phyloP scores from a whole-genome alignment of 2,888 invertebrate species.

The Trissonchulus sp. region DNA sequence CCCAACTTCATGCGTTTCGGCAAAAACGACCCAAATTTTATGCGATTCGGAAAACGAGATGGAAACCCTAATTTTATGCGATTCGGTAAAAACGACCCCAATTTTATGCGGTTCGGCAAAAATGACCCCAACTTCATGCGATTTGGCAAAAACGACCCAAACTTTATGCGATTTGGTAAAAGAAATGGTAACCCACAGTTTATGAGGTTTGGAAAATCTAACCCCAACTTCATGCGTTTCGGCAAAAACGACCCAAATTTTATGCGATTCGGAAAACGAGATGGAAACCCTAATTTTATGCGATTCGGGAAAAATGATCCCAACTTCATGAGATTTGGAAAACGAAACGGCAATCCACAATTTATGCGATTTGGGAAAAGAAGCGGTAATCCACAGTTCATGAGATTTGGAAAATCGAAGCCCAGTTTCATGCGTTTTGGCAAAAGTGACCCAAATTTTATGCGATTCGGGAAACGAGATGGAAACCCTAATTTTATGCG shows the following conservation, averaged over 20 bases:
- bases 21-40: slow-evolving; percentile 35
- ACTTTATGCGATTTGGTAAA: slow-evolving; percentile 28
- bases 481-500: slow-evolving; percentile 20
- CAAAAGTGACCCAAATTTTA: slow-evolving; percentile 26
- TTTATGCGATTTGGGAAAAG: slow-evolving; percentile 19
- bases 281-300: slow-evolving; percentile 46
- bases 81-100: slow-evolving; percentile 44
- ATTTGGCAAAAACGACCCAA: slow-evolving; percentile 23
- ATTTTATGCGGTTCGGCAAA: slow-evolving; percentile 48
- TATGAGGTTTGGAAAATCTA: slow-evolving; percentile 46
- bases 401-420: slow-evolving; percentile 42
- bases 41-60: neutral
- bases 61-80: slow-evolving; percentile 43
- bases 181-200: slow-evolving; percentile 43
- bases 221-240: slow-evolving; percentile 44
- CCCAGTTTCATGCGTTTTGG: slow-evolving; percentile 34
- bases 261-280: slow-evolving; percentile 24
- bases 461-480: slow-evolving; percentile 30
- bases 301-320: slow-evolving; percentile 47
- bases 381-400: slow-evolving; percentile 44
- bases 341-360: slow-evolving; percentile 38
- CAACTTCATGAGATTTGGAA: slow-evolving; percentile 44
- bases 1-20: slow-evolving; percentile 50
- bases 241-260: slow-evolving; percentile 38
- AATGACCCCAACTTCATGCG: slow-evolving; percentile 28